Percentiles rank a stretch among this genome's conserved stretches.
Conservation (phyloP, 2,797 vertebrate species). For the Arnoldichthys spilopterus region DNA sequence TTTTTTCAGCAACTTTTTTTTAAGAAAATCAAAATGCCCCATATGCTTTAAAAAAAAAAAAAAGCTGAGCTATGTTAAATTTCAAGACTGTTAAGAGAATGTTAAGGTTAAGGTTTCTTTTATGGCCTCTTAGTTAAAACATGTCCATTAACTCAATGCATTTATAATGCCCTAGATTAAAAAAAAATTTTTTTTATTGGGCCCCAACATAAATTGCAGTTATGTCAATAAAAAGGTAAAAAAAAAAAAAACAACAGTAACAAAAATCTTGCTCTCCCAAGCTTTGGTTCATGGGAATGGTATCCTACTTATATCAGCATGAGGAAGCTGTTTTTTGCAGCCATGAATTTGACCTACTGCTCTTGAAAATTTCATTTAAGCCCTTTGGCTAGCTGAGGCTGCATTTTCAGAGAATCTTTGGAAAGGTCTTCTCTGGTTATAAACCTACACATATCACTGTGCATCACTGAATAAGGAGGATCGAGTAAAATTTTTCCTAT, state of each 20-base stretch:
- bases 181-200: neutral
- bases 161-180: neutral
- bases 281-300: constrained; percentile 16
- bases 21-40: constrained; percentile 54
- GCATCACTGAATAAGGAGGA: neutral
- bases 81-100: constrained; percentile 12
- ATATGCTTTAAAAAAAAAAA: constrained; percentile 33
- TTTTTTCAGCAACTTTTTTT: constrained; percentile 36
- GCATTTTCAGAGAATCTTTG: constrained; percentile 19
- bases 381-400: constrained; percentile 18
- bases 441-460: constrained; percentile 33
- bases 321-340: constrained; percentile 35
- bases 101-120: neutral
- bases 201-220: neutral
- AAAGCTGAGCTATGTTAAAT: constrained; percentile 4
- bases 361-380: constrained; percentile 29
- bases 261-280: constrained; percentile 9
- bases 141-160: neutral
- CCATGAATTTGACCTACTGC: constrained; percentile 40
- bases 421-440: constrained; percentile 30
- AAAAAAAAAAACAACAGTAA: neutral
- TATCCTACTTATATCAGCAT: constrained; percentile 35
- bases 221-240: neutral
- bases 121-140: neutral
- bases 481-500: neutral